Conservation (phyloP, 2,113 vertebrate genomes). For the Ia io region DNA sequence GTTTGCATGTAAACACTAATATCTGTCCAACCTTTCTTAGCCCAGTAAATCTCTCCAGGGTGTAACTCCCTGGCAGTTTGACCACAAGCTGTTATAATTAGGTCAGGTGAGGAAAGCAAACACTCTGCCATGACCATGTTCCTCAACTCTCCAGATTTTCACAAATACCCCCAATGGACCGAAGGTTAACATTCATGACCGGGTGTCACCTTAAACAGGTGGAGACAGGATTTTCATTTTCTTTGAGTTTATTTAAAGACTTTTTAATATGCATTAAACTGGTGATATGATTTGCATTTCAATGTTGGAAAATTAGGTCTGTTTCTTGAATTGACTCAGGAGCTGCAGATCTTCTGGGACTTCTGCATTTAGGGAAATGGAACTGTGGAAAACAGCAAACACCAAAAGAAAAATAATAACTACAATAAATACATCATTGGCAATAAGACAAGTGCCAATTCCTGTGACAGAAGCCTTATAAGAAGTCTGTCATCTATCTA, state of each 20-base stretch:
- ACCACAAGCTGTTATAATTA: constrained; percentile 45
- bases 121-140: not conserved
- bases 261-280: constrained; percentile 21
- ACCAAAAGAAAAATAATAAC: not conserved
- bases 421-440: not conserved
- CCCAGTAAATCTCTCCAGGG: constrained; percentile 10
- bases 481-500: not conserved
- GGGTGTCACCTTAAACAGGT: constrained; percentile 11
- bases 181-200: constrained; percentile 40
- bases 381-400: not conserved
- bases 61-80: not conserved
- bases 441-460: not conserved
- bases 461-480: not conserved
- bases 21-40: constrained; percentile 22
- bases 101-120: constrained; percentile 41
- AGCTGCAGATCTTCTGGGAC: not conserved
- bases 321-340: not conserved
- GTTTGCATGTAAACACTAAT: constrained; percentile 56
- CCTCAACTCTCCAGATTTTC: constrained; percentile 39
- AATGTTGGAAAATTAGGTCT: constrained; percentile 34
- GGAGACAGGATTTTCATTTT: constrained; percentile 41
- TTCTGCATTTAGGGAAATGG: not conserved
- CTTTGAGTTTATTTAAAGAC: constrained; percentile 30
- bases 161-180: constrained; percentile 29
- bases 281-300: constrained; percentile 51